These are phyloP conservation scores for Halcyon malimbica DNA, from an alignment of 2,113 vertebrate genomes.

Conservation along the genomic window DNA sequence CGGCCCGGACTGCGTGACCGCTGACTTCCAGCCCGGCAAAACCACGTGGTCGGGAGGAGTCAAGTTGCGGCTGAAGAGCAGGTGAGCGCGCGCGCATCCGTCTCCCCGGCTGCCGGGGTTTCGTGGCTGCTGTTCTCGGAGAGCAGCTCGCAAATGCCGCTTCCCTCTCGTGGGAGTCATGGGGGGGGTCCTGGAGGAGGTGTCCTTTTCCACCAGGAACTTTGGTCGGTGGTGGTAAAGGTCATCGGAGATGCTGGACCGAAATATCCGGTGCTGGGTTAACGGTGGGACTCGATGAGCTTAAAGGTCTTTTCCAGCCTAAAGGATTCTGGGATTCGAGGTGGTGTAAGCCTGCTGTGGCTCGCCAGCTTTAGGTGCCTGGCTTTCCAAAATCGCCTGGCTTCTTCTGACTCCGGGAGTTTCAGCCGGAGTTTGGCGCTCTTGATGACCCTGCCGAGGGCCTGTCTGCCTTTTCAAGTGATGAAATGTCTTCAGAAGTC, in stretches of 20 bases:
- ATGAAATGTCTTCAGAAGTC: neutral
- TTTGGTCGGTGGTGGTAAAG: neutral
- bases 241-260: neutral
- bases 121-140: neutral
- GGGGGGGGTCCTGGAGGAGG: neutral
- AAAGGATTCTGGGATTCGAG: neutral
- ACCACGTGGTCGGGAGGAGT: slow-evolving; percentile 61
- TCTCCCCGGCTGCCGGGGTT: neutral
- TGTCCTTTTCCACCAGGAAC: neutral
- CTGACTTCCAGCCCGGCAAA: slow-evolving; percentile 58
- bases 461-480: neutral
- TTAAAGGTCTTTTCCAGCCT: too few relatives aligned
- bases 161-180: neutral
- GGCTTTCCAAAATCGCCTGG: neutral
- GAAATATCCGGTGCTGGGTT: neutral
- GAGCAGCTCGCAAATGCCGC: neutral
- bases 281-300: too few relatives aligned
- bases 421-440: neutral
- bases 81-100: slow-evolving; percentile 39
- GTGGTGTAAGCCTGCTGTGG: neutral
- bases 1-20: neutral
- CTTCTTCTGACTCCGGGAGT: neutral
- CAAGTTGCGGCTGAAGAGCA: slow-evolving; percentile 66
- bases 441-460: neutral
- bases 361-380: neutral